These are phyloP conservation scores for Myripristis murdjan DNA, from an alignment of 2,797 vertebrate genomes.

Conservation along the genomic window DNA sequence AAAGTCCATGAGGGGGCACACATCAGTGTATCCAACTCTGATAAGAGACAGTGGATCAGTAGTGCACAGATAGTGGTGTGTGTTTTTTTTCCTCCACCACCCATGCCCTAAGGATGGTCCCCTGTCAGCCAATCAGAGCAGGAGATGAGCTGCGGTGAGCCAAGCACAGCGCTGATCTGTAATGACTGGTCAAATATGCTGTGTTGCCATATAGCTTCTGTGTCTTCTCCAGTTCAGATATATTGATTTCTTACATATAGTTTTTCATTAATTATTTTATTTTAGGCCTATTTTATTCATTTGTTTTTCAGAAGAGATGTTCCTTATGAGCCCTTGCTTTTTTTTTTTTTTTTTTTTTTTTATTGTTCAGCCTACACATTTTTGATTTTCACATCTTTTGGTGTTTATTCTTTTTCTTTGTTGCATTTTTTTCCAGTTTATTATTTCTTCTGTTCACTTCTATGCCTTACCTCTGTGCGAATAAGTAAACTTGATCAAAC, in stretches of 20 bases:
- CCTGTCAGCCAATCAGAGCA: constrained; percentile 70
- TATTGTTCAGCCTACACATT: background rate
- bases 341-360: too few species aligned
- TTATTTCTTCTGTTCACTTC: background rate
- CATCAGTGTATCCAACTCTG: constrained; percentile 33
- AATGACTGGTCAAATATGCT: constrained; percentile 43
- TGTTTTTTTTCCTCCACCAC: constrained; percentile 23
- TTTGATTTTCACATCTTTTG: background rate
- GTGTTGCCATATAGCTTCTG: background rate
- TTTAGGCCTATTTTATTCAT: too few species aligned
- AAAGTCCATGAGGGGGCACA: constrained; percentile 30
- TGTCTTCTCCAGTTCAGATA: background rate
- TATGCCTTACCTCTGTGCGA: background rate
- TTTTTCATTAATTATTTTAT: background rate
- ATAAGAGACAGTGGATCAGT: constrained; percentile 44
- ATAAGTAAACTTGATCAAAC: background rate
- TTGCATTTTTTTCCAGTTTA: background rate
- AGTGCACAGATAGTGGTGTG: constrained; percentile 61
- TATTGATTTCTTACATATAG: background rate
- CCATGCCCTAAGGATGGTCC: constrained; percentile 60
- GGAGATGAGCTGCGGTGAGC: constrained; percentile 38
- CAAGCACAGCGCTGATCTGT: constrained; percentile 26
- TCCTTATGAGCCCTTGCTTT: too few species aligned
- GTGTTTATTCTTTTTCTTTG: background rate
- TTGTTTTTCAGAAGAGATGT: too few species aligned